phyloP scores from a whole-genome alignment of 2,797 vertebrate genomes.

The Syngnathus acus region DNA sequence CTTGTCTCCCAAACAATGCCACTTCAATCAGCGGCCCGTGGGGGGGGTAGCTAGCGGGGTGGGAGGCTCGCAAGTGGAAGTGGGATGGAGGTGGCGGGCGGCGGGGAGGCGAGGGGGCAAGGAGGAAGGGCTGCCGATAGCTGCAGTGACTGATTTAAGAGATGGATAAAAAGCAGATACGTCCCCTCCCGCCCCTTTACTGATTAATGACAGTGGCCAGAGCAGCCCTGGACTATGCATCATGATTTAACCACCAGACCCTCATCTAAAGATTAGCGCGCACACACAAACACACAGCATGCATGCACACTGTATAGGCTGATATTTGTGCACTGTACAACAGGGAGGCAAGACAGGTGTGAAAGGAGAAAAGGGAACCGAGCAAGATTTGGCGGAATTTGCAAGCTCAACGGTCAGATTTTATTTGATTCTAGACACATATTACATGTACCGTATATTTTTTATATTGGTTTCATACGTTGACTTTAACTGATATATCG shows the following conservation, averaged over 20 bases:
- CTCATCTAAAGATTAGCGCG: constrained; percentile 82
- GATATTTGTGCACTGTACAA: constrained; percentile 27
- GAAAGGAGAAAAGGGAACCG: constrained; percentile 30
- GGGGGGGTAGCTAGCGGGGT: constrained; percentile 31
- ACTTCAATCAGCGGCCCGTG: constrained; percentile 77
- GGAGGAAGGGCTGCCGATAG: constrained; percentile 75
- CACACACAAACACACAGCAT: constrained; percentile 24
- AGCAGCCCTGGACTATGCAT: constrained; percentile 81
- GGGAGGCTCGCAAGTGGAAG: constrained; percentile 29
- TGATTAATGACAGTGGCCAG: constrained; percentile 85
- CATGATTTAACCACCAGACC: constrained; percentile 85
- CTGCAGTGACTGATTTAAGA: constrained; percentile 86
- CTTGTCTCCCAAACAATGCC: constrained; percentile 79
- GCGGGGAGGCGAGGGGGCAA: constrained; percentile 21
- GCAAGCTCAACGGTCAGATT: background rate
- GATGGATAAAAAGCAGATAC: constrained; percentile 86
- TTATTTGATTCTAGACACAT: too few species aligned
- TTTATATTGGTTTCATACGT: background rate
- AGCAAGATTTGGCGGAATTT: background rate
- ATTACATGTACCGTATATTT: background rate
- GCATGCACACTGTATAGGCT: constrained; percentile 1
- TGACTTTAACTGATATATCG: background rate
- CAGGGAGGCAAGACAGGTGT: constrained; percentile 37
- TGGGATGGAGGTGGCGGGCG: constrained; percentile 39
- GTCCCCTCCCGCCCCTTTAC: constrained; percentile 73